Base-by-base conservation (phyloP, 2,113 vertebrate genomes). In the Rhynchomys soricoides region DNA sequence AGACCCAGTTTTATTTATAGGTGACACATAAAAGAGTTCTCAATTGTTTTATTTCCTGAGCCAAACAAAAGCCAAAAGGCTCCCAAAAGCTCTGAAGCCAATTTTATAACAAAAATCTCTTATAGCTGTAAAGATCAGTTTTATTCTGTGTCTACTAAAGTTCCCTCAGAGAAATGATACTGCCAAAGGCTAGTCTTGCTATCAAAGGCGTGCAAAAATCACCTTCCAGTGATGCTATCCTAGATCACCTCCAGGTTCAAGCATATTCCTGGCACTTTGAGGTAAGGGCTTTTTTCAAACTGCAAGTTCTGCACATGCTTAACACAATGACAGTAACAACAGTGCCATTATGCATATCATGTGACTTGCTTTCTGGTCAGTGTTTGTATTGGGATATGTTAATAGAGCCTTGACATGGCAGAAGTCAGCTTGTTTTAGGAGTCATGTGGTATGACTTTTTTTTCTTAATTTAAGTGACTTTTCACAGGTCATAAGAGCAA, bases 121-220 rank as follows among this genome's bases (percentile, higher is more conserved):
- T 91, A 91, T 93, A 96, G 97, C 64, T 91, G 89, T 93, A 91
- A 97, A 97, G 92, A 91, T 97, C 70, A 93, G 55, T 91, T 97
- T 96, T 96, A 94, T 97, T 70, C 89, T 89, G 62, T 95, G 78
- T 95, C 91, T 96, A 81, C 40, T 95, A 48, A 94, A 83, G 66
- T 92, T 71, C 24, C 92, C 74, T 71, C 83, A 90, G 97, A 73
- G 70, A 97, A 91, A 93, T 48, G 34, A 22, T 13, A 19, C 5
- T 93, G 78, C 86, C 94, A 88, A 29, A 68, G 95, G 11, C 86
- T 88, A 78, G 93, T 52, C 86, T 87, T 68, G 43, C 55, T 86
- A 83, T 94, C 94, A 96, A 90, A 93, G 74, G 7, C 62, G 83
- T 85, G 89, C 52, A 88, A 91, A 96, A 86, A 91, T 17, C 55